These are phyloP conservation scores for Hucho hucho DNA, from an alignment of 2,113 vertebrate genomes.

Conservation along the genomic window DNA sequence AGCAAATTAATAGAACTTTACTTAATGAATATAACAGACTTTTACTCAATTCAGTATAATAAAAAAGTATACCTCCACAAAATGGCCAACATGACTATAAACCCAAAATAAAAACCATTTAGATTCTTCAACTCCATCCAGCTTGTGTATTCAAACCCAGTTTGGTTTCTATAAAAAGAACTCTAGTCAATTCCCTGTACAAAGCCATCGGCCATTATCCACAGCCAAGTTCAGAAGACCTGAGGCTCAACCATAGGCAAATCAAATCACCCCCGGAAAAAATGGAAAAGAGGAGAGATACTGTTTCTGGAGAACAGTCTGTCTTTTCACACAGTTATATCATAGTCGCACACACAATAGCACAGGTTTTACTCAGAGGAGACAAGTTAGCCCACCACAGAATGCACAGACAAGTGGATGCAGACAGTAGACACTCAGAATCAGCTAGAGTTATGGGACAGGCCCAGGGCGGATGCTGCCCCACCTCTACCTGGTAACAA, in stretches of 20 bases:
- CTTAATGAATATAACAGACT: background rate
- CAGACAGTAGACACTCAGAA: conserved; percentile 4
- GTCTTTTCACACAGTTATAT: conserved; percentile 1
- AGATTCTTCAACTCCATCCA: too few relatives aligned
- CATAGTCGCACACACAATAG: background rate
- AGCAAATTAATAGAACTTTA: background rate
- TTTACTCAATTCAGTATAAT: background rate
- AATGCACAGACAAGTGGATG: background rate
- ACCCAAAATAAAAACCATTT: background rate
- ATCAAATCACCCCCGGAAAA: conserved; percentile 14
- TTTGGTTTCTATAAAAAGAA: background rate
- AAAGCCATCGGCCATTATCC: conserved; percentile 8
- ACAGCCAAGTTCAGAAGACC: background rate
- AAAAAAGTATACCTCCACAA: background rate
- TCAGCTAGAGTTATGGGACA: conserved; percentile 36
- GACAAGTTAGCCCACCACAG: conserved; percentile 9
- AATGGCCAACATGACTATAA: background rate
- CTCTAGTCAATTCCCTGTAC: background rate
- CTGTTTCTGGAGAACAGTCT: conserved; percentile 19
- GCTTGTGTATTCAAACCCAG: background rate
- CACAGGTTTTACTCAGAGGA: background rate
- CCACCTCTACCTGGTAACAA: conserved; percentile 40
- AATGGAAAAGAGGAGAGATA: conserved; percentile 21
- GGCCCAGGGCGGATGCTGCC: background rate
- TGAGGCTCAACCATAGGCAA: background rate